A percentile compares a stretch with the other conserved stretches of the same genome.
phyloP scores from a whole-genome alignment of 1,140 invertebrate genomes.

The Drosophila pseudoobscura region DNA sequence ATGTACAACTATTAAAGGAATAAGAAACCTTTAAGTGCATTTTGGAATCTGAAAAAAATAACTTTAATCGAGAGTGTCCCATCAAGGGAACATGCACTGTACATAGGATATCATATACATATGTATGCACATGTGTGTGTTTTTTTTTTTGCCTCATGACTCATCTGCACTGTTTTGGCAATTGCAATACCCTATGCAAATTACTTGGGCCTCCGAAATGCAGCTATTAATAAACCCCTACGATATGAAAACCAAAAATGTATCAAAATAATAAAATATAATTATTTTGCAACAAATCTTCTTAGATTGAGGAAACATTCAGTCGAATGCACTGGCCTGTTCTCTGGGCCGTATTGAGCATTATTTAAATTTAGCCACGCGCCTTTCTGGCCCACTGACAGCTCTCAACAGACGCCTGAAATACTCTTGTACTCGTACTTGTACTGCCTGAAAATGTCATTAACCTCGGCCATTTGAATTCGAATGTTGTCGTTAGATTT shows the following conservation, averaged over 20 bases:
- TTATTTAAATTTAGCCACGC: constrained; percentile 59
- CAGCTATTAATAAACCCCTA: constrained; percentile 13
- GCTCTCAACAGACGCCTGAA: constrained; percentile 21
- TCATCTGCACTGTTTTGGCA: constrained; percentile 30
- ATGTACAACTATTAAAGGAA: too few species aligned
- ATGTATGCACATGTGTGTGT: not conserved
- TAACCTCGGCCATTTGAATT: constrained; percentile 60
- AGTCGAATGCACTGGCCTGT: constrained; percentile 24
- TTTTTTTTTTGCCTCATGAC: constrained; percentile 6
- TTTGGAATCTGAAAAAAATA: too few species aligned
- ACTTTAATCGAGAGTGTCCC: too few species aligned
- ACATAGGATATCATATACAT: constrained; percentile 23
- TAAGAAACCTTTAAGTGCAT: too few species aligned
- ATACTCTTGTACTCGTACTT: constrained; percentile 14
- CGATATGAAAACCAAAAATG: constrained; percentile 14
- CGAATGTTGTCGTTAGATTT: constrained; percentile 38
- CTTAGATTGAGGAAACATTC: not conserved
- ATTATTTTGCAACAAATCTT: not conserved
- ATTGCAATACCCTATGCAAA: constrained; percentile 39
- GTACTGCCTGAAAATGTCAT: constrained; percentile 52
- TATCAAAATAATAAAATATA: constrained; percentile 11
- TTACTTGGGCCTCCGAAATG: constrained; percentile 20
- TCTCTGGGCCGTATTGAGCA: constrained; percentile 7
- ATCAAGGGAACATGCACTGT: not conserved
- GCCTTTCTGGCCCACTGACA: constrained; percentile 51